Percentiles rank a stretch among this genome's conserved stretches.
Conservation (phyloP, 2,113 vertebrate species). For the Sturnus vulgaris region DNA sequence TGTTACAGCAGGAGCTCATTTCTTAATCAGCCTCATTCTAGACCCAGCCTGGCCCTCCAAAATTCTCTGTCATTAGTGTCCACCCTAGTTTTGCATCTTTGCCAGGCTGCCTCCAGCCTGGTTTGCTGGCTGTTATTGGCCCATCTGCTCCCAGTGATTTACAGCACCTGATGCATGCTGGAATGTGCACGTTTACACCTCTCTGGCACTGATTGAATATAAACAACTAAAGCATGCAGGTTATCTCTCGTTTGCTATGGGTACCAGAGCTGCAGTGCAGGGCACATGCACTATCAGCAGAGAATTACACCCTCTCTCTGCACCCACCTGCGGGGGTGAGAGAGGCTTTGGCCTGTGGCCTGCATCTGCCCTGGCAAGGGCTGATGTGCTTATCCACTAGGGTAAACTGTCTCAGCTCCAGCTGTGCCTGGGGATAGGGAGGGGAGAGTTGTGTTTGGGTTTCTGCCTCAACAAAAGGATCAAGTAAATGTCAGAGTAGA, state of each 20-base stretch:
- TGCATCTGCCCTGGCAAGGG: not conserved
- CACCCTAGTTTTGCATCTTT: not conserved
- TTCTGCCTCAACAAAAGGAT: not conserved
- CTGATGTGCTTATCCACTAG: not conserved
- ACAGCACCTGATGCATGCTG: not conserved
- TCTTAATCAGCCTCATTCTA: not conserved
- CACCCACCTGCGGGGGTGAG: accelerated
- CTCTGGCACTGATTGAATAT: not conserved
- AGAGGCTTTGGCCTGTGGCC: not conserved
- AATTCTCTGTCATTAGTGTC: not conserved
- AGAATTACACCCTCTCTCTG: not conserved
- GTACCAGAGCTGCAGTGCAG: not conserved
- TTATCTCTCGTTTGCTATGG: not conserved
- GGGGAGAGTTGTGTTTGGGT: not conserved
- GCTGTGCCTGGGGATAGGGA: not conserved
- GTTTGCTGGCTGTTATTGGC: not conserved
- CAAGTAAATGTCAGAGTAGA: not conserved
- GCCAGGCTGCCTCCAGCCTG: not conserved
- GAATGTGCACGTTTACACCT: accelerated
- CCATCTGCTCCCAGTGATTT: not conserved
- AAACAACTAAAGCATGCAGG: not conserved
- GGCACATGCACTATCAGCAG: accelerated
- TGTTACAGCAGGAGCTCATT: not conserved
- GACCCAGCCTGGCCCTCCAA: not conserved
- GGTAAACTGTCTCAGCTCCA: not conserved